phyloP scores from a whole-genome alignment of 2,797 vertebrate genomes.

The Sebastes oblongus region DNA sequence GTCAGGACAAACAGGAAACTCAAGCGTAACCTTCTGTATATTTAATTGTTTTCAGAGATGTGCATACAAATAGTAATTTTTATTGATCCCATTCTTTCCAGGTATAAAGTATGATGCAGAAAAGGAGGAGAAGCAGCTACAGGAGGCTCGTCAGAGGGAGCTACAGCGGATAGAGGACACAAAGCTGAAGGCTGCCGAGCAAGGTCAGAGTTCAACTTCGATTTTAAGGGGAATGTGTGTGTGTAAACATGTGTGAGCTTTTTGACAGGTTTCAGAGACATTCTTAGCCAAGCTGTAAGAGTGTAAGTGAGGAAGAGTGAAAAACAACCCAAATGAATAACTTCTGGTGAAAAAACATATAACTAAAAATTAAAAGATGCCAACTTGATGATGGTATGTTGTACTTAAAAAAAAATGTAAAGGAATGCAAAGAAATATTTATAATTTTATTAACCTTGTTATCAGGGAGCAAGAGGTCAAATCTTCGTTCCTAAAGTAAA shows the following conservation, averaged over 20 bases:
- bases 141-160: conserved; percentile 93
- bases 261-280: neutral
- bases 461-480: neutral
- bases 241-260: neutral
- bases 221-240: neutral
- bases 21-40: neutral
- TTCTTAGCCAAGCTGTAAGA: neutral
- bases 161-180: conserved; percentile 96
- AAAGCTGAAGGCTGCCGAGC: conserved; percentile 92
- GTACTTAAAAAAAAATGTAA: neutral
- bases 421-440: neutral
- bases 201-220: conserved; percentile 80
- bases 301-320: neutral
- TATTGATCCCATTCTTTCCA: conserved; percentile 54
- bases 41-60: neutral
- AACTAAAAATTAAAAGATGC: neutral
- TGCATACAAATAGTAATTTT: neutral
- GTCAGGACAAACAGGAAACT: conserved; percentile 7
- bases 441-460: neutral
- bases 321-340: neutral
- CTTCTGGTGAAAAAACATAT: neutral
- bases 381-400: neutral
- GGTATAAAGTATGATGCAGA: conserved; percentile 95
- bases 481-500: neutral
- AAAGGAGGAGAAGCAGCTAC: conserved; percentile 92